Base-by-base conservation (phyloP, 2,113 vertebrate species). In the Ammodytes marinus region DNA sequence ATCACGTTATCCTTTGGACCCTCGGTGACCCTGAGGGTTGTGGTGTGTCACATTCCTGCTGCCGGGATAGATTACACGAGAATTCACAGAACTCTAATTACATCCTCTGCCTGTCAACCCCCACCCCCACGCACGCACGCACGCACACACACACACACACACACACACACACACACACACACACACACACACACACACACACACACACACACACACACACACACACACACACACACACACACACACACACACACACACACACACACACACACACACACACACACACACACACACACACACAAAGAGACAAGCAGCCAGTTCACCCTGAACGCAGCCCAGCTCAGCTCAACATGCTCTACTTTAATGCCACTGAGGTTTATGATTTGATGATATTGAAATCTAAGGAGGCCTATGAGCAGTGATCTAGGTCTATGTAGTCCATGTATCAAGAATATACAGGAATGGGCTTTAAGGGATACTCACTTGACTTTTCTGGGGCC, bases 401-500 rank as follows among this genome's bases (percentile, higher is more conserved):
- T 64, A 64, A 57, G 53, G 45, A 74, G 71, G 61, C 52, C 14
- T n/a, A 43, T 46, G 55, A 76, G 71, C 2, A 1, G 57, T 50
- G 82, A 70, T 79, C 9, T 58, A 46, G 15, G 39, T 59, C 61
- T 54, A 15, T 71, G 40, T 14, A 42, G 53, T 77, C 15, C 49
- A 73, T 53, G 57, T 76, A 47, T 74, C 13, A 79, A 70, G 58
- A 27, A 27, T 37, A 52, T 61, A 67, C 47, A 82, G 46, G 74
- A 45, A 76, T 67, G 69, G 77, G 35, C 65, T 74, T 27, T 27
- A 52, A 55, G 46, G 39, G 74, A 61, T 84, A 96, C 97, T 97
- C 91, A 99, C 98, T 96, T 99, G 93, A 96, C 95, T 95, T 96
- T 98, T 91, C 91, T 95, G 91, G 96, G 95, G 74, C 60, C 96